Evolutionary conservation across 2,888 invertebrate species (phyloP).

Genomic region (Deilephila porcellus): DNA sequence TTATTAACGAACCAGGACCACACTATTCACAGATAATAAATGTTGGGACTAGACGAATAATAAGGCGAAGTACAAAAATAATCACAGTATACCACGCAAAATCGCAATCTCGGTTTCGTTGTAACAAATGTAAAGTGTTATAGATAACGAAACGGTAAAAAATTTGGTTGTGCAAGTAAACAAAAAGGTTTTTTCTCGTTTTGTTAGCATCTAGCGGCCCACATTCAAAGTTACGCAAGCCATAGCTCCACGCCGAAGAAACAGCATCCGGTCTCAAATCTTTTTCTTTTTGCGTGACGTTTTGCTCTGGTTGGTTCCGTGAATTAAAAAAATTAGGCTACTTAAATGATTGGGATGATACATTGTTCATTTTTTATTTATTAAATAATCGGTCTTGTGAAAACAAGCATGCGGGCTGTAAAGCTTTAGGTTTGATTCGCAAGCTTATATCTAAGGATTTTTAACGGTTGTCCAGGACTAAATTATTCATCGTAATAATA

Average conservation of each 20-base stretch:
- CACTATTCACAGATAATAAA: too few species aligned
- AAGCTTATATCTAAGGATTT: too few species aligned
- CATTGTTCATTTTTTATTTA: background rate
- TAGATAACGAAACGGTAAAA: constrained; percentile 16
- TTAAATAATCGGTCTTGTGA: background rate
- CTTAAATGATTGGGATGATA: background rate
- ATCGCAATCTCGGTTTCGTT: background rate
- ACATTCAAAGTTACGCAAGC: constrained; percentile 16
- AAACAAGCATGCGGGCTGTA: too few species aligned
- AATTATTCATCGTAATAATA: too few species aligned
- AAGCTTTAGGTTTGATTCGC: too few species aligned
- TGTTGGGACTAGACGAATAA: too few species aligned
- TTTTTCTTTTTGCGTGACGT: background rate
- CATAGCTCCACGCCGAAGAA: background rate
- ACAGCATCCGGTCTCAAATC: constrained; percentile 8
- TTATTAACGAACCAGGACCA: too few species aligned
- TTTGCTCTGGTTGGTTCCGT: constrained; percentile 13
- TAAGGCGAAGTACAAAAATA: background rate
- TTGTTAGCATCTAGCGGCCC: constrained; percentile 26
- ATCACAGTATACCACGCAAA: background rate
- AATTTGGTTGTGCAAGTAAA: constrained; percentile 27
- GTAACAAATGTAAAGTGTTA: constrained; percentile 3
- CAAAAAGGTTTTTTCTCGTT: constrained; percentile 22
- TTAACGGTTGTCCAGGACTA: too few species aligned
- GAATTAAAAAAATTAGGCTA: background rate